Percentiles rank a stretch among this genome's conserved stretches.
These are phyloP conservation scores for Tympanuchus pallidicinctus DNA, from an alignment of 2,113 vertebrate genomes.

Conservation along the genomic window DNA sequence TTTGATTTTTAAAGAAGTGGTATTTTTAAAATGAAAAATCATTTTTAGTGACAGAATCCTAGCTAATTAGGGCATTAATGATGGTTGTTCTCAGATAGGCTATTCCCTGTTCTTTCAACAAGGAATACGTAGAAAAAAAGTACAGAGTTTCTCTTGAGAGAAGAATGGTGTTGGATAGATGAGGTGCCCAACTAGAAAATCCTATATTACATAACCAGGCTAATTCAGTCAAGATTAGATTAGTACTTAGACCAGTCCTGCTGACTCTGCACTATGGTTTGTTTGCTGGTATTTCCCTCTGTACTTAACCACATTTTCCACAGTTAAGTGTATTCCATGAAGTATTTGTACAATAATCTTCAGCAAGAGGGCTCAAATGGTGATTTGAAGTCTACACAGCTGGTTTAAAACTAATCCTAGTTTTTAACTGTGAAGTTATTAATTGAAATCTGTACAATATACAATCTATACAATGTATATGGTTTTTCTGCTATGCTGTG, in stretches of 20 bases:
- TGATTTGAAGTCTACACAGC: not conserved
- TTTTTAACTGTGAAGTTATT: not conserved
- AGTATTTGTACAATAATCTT: conserved; percentile 32
- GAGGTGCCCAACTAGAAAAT: not conserved
- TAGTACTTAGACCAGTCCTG: not conserved
- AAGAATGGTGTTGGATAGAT: no score
- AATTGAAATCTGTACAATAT: not conserved
- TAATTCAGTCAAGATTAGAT: conserved; percentile 21
- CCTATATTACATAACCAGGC: not conserved
- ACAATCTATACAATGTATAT: not conserved
- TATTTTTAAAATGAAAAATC: conserved; percentile 41
- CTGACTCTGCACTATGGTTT: not conserved
- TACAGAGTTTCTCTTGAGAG: not conserved
- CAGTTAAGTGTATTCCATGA: conserved; percentile 18
- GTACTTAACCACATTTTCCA: conserved; percentile 41
- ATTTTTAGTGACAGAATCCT: not conserved
- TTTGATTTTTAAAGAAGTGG: conserved; percentile 49
- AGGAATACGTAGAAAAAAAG: conserved; percentile 32
- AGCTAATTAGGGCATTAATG: conserved; percentile 2
- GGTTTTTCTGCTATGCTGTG: not conserved
- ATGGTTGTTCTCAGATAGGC: not conserved
- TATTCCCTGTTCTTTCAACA: conserved; percentile 1
- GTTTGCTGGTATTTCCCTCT: not conserved
- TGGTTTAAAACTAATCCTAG: not conserved
- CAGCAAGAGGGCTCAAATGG: not conserved